A percentile compares a stretch with the other conserved stretches of the same genome.
Conservation (phyloP, 30 jellyfish, hydroid and myxozoan genomes). For the Aurelia sp. region DNA sequence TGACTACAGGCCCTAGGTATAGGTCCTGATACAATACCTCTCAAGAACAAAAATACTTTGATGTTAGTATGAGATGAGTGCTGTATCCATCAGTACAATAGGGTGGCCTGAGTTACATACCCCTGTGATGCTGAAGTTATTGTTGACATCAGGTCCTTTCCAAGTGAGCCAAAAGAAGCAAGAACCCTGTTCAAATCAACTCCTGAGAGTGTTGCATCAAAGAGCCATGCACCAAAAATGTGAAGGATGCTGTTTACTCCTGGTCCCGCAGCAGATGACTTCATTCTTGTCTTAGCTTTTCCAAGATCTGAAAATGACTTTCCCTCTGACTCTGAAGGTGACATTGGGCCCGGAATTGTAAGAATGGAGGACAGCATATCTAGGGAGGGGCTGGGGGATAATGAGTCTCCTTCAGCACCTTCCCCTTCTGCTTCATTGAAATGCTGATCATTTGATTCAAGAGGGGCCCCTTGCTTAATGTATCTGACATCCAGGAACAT, state of each 20-base stretch:
- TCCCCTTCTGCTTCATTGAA: neutral
- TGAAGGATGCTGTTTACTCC: slow-evolving; percentile 88
- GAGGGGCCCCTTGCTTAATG: slow-evolving; percentile 41
- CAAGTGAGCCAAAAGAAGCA: slow-evolving; percentile 52
- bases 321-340: slow-evolving; percentile 41
- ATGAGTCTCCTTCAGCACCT: slow-evolving; percentile 8
- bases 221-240: slow-evolving; percentile 93
- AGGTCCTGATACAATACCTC: too few relatives aligned
- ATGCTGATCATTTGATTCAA: slow-evolving; percentile 44
- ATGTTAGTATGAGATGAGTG: too few relatives aligned
- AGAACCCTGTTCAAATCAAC: slow-evolving; percentile 69
- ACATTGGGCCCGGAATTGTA: slow-evolving; percentile 67
- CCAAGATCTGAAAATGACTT: slow-evolving; percentile 27
- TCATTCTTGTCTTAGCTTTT: slow-evolving; percentile 7
- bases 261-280: slow-evolving; percentile 46
- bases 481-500: slow-evolving; percentile 81
- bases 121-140: slow-evolving; percentile 31
- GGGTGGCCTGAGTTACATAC: slow-evolving; percentile 5
- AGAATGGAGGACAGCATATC: slow-evolving; percentile 63
- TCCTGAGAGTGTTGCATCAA: slow-evolving; percentile 91
- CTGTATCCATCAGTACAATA: too few relatives aligned
- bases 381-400: slow-evolving; percentile 46
- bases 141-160: slow-evolving; percentile 30
- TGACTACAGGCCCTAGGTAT: too few relatives aligned
- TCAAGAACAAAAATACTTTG: too few relatives aligned